A percentile compares a stretch with the other conserved stretches of the same genome.
These are phyloP conservation scores for Heptranchias perlo DNA, from an alignment of 2,113 vertebrate genomes.

Conservation along the genomic window DNA sequence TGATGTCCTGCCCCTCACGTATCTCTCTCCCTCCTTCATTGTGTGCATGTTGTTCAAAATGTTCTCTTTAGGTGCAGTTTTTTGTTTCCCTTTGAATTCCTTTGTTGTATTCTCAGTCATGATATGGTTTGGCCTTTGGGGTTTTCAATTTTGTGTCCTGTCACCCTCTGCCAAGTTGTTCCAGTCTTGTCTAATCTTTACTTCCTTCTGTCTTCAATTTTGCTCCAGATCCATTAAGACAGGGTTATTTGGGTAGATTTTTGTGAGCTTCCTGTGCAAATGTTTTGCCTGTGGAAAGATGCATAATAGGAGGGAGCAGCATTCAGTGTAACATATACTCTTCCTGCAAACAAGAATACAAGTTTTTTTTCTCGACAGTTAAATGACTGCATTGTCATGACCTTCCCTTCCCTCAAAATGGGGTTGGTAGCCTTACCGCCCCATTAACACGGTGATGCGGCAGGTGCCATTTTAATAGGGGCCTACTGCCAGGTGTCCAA, in stretches of 20 bases:
- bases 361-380: not conserved
- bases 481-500: not conserved
- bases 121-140: conserved; percentile 13
- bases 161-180: conserved; percentile 6
- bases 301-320: conserved; percentile 6
- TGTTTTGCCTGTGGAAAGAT: conserved; percentile 34
- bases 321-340: not conserved
- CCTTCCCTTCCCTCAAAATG: not conserved
- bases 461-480: not conserved
- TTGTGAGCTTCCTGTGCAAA: conserved; percentile 25
- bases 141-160: conserved; percentile 22
- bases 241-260: conserved; percentile 6
- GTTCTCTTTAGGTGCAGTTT: not conserved
- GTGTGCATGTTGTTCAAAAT: not conserved
- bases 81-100: not conserved
- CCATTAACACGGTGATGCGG: not conserved
- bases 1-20: not conserved
- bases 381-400: not conserved
- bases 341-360: not conserved
- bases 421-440: not conserved
- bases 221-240: conserved; percentile 13
- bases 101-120: not conserved
- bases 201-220: conserved; percentile 31
- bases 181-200: conserved; percentile 1
- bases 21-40: not conserved